Percentiles rank a stretch among this genome's conserved stretches.
Conservation (phyloP, 1,140 invertebrate species). For the Pseudomyrmex flavicornis region DNA sequence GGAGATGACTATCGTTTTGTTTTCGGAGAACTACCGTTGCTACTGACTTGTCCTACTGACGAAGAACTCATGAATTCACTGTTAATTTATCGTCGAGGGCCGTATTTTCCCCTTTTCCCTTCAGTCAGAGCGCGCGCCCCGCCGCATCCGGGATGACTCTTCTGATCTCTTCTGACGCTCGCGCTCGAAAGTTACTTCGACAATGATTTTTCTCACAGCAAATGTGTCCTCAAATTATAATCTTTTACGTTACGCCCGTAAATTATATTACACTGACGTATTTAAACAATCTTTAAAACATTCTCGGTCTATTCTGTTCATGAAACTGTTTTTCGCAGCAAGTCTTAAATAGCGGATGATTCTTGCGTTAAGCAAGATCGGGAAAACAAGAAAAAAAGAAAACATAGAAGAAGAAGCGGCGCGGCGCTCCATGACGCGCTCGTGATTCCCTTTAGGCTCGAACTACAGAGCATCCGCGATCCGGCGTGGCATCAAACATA, state of each 20-base stretch:
- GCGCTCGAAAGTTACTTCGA: not conserved
- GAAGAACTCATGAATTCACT: conserved; percentile 72
- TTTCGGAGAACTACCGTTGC: conserved; percentile 73
- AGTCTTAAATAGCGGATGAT: conserved; percentile 54
- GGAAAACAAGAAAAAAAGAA: not conserved
- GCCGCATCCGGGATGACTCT: conserved; percentile 57
- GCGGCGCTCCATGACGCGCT: conserved; percentile 68
- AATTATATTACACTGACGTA: too few relatives aligned
- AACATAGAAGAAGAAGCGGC: not conserved
- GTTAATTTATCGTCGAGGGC: conserved; percentile 70
- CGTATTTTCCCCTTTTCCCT: conserved; percentile 25
- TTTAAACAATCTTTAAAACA: not conserved
- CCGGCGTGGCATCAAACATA: conserved; percentile 75
- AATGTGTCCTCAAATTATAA: too few relatives aligned
- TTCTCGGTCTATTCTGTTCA: not conserved
- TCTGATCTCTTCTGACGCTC: not conserved
- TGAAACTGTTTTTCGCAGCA: conserved; percentile 24
- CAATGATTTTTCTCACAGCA: too few relatives aligned
- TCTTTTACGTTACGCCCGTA: too few relatives aligned
- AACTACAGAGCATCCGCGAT: conserved; percentile 69
- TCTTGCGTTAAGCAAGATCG: conserved; percentile 24
- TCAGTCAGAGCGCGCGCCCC: not conserved
- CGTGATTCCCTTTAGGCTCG: conserved; percentile 82
- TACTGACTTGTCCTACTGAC: conserved; percentile 60
- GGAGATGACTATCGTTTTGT: conserved; percentile 75